A percentile compares a stretch with the other conserved stretches of the same genome.
phyloP scores from a whole-genome alignment of 2,797 vertebrate species.

The Pseudopleuronectes americanus region DNA sequence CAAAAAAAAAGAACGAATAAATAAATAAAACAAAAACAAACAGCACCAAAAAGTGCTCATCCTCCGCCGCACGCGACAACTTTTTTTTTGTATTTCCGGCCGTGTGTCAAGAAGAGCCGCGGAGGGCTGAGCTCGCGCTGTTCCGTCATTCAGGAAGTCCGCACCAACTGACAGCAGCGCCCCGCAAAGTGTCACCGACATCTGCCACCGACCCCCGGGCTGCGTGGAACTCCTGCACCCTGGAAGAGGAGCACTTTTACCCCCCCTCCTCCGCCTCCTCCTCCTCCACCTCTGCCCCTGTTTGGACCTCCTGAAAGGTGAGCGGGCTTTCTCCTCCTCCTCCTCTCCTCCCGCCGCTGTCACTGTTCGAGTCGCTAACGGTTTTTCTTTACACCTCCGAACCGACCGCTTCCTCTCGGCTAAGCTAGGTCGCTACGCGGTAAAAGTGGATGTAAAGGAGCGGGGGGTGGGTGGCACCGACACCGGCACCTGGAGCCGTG shows the following conservation, averaged over 20 bases:
- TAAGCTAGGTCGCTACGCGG: constrained; percentile 37
- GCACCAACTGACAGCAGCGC: constrained; percentile 71
- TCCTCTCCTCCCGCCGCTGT: background rate
- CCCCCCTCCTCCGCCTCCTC: too few species aligned
- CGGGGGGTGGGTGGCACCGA: too few species aligned
- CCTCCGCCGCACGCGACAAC: constrained; percentile 42
- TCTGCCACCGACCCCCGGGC: constrained; percentile 13
- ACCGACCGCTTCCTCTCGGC: constrained; percentile 72
- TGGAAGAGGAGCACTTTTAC: background rate
- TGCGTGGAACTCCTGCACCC: too few species aligned
- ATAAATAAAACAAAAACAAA: too few species aligned
- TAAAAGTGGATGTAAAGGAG: constrained; percentile 35
- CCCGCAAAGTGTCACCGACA: constrained; percentile 73
- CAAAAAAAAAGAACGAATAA: too few species aligned
- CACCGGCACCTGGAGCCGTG: too few species aligned
- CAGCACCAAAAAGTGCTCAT: background rate
- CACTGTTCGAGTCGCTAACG: constrained; percentile 14
- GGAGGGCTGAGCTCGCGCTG: constrained; percentile 63
- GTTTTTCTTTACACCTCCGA: constrained; percentile 27
- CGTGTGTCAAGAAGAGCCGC: constrained; percentile 70
- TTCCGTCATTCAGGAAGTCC: constrained; percentile 84
- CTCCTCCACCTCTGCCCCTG: too few species aligned
- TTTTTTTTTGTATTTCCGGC: constrained; percentile 72
- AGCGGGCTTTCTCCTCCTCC: constrained; percentile 6
- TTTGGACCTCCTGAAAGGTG: constrained; percentile 50